Percentiles rank a stretch among this genome's conserved stretches.
Conservation (phyloP, 2,888 invertebrate genomes). For the Unio pictorum region DNA sequence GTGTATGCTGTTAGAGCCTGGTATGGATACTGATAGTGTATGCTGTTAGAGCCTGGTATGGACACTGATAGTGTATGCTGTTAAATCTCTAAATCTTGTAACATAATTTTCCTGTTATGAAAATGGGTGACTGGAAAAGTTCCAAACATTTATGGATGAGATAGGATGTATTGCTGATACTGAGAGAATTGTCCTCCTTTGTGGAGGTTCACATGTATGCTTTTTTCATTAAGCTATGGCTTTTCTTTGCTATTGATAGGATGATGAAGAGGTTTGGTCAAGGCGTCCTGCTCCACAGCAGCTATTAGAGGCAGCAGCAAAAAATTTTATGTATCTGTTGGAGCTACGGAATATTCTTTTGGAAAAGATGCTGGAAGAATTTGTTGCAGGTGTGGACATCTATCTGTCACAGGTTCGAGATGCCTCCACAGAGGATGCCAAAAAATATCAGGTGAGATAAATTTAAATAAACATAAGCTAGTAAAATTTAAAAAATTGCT, state of each 20-base stretch:
- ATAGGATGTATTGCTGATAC: too few species aligned
- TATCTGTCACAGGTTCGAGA: constrained; percentile 60
- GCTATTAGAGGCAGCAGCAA: constrained; percentile 49
- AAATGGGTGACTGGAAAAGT: too few species aligned
- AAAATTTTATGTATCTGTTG: constrained; percentile 54
- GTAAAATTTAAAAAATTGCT: not conserved
- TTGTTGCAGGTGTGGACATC: constrained; percentile 61
- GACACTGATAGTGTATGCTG: too few species aligned
- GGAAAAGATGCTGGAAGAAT: constrained; percentile 62
- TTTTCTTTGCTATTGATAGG: constrained; percentile 27
- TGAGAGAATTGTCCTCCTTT: too few species aligned
- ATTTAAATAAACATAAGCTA: not conserved
- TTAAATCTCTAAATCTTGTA: too few species aligned
- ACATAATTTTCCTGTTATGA: too few species aligned
- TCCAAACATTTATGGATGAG: too few species aligned
- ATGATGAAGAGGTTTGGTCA: constrained; percentile 55
- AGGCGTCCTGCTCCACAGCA: constrained; percentile 48
- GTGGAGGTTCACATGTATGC: too few species aligned
- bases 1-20: too few species aligned
- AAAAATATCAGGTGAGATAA: constrained; percentile 34
- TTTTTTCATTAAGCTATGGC: too few species aligned
- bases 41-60: too few species aligned
- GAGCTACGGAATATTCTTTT: constrained; percentile 53
- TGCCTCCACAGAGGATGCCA: constrained; percentile 39
- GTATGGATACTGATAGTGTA: too few species aligned